Conservation (phyloP, 2,888 invertebrate genomes). For the Zelleria hepariella region DNA sequence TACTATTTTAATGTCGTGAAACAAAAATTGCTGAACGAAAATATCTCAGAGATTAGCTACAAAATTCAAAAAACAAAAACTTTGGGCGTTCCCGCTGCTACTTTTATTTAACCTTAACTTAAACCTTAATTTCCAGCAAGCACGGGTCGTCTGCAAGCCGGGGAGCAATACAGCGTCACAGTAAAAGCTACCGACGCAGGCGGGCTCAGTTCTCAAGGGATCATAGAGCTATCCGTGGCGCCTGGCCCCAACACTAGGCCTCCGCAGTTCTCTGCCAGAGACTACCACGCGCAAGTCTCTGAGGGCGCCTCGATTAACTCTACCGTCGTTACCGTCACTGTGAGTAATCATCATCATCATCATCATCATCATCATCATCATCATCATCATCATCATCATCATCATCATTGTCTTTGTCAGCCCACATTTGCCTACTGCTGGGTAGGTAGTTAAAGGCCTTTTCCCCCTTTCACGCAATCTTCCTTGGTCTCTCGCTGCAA, state of each 20-base stretch:
- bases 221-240: conserved; percentile 86
- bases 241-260: conserved; percentile 88
- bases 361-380: too few species aligned
- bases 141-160: conserved; percentile 84
- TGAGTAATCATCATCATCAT: conserved; percentile 43
- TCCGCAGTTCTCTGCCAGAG: conserved; percentile 84
- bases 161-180: conserved; percentile 91
- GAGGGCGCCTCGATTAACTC: conserved; percentile 92
- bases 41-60: too few species aligned
- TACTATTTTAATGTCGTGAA: too few species aligned
- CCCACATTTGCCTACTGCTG: too few species aligned
- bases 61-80: not conserved
- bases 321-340: conserved; percentile 83
- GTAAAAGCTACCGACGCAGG: conserved; percentile 86
- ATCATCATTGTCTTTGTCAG: too few species aligned
- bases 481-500: too few species aligned
- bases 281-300: conserved; percentile 89
- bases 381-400: too few species aligned
- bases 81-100: too few species aligned
- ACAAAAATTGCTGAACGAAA: too few species aligned
- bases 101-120: too few species aligned
- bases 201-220: conserved; percentile 86
- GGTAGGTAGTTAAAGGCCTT: too few species aligned
- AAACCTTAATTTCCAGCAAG: conserved; percentile 69
- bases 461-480: too few species aligned